phyloP scores from a whole-genome alignment of 37 sponge, comb jelly and placozoan species.

The Theonella swinhoei region DNA sequence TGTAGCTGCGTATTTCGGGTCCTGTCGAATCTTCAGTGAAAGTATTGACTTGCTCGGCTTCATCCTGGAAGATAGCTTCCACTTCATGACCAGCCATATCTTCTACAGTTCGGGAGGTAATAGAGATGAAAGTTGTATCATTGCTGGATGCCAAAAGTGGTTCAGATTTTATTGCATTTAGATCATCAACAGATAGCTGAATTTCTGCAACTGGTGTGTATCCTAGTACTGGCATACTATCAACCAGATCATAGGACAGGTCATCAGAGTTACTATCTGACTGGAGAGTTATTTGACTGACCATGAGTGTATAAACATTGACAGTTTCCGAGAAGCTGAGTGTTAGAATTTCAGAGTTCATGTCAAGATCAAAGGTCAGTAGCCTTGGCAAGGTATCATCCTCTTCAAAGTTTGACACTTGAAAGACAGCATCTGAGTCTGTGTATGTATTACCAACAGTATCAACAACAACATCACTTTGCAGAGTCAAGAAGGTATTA shows the following conservation, averaged over 20 bases:
- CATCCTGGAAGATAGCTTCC: conserved; percentile 23
- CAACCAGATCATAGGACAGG: conserved; percentile 3
- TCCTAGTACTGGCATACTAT: not conserved
- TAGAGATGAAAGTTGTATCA: conserved; percentile 63
- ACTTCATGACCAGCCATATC: conserved; percentile 75
- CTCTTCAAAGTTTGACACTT: conserved; percentile 29
- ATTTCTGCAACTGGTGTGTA: conserved; percentile 46
- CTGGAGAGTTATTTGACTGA: conserved; percentile 53
- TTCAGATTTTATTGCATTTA: conserved; percentile 71
- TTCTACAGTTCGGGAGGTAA: conserved; percentile 31
- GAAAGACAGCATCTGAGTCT: conserved; percentile 21
- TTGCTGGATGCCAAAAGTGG: conserved; percentile 50
- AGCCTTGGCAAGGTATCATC: conserved; percentile 75
- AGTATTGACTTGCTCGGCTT: conserved; percentile 31
- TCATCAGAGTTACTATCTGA: not conserved
- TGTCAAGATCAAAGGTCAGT: conserved; percentile 66
- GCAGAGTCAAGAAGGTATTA: conserved; percentile 61
- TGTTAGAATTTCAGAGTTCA: conserved; percentile 62
- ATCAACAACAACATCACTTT: conserved; percentile 56
- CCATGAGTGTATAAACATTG: conserved; percentile 46
- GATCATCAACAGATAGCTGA: conserved; percentile 45
- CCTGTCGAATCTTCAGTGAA: conserved; percentile 58
- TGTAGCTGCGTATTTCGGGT: conserved; percentile 56
- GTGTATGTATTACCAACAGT: conserved; percentile 41
- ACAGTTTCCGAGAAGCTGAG: conserved; percentile 88